phyloP scores from a whole-genome alignment of 2,113 vertebrate species.

The Tympanuchus pallidicinctus region DNA sequence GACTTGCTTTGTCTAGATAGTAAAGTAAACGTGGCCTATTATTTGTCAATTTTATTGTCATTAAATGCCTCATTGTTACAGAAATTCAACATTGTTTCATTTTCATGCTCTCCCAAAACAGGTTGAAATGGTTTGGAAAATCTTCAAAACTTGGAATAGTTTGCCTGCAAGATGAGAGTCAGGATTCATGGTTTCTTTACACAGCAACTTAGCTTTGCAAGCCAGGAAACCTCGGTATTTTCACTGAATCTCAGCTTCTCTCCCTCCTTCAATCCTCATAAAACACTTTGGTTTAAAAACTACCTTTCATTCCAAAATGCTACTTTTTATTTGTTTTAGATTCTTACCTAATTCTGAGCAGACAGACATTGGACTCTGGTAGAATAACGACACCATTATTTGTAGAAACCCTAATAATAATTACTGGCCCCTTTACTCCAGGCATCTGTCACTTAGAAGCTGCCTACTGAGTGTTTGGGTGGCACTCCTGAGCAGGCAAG shows the following conservation, averaged over 20 bases:
- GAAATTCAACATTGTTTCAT: slow-evolving; percentile 13
- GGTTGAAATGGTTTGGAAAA: slow-evolving; percentile 38
- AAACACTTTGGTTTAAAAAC: neutral
- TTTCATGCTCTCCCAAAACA: slow-evolving; percentile 19
- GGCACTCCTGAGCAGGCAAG: neutral
- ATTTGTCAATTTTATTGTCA: slow-evolving; percentile 73
- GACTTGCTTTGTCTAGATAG: slow-evolving; percentile 69
- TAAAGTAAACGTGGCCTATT: slow-evolving; percentile 66
- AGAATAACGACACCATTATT: neutral
- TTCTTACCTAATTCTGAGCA: neutral
- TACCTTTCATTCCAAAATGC: neutral
- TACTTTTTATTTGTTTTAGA: neutral
- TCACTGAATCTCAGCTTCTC: neutral
- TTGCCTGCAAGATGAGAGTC: neutral
- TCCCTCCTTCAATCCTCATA: neutral
- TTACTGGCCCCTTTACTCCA: neutral
- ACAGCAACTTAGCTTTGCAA: neutral
- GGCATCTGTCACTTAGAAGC: neutral
- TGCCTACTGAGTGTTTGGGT: slow-evolving; percentile 19
- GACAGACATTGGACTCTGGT: accelerated
- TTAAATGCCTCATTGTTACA: slow-evolving; percentile 8
- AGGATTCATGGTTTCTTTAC: slow-evolving; percentile 3
- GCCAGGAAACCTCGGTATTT: slow-evolving; percentile 12
- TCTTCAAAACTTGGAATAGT: slow-evolving; percentile 13
- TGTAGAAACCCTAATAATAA: neutral